These are phyloP conservation scores for Hydropotes inermis DNA, from an alignment of 2,113 vertebrate genomes.

Conservation along the genomic window DNA sequence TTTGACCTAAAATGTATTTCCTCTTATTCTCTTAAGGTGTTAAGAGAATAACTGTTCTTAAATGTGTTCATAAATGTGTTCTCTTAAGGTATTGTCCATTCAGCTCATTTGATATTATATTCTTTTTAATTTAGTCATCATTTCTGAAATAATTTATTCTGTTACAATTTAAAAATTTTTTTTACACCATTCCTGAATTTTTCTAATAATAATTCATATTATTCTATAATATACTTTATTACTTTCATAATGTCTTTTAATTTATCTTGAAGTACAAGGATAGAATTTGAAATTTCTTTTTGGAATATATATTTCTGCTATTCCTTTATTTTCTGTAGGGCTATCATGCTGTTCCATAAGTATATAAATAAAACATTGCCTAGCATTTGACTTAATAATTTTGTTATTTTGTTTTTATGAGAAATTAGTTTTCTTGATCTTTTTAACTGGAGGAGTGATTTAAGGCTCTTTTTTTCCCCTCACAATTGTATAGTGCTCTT, in stretches of 20 bases:
- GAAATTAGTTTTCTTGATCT: neutral
- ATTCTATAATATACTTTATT: neutral
- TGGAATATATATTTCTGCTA: neutral
- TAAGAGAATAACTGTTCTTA: neutral
- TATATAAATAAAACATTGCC: neutral
- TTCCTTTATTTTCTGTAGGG: neutral
- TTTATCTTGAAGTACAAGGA: neutral
- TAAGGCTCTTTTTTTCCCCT: neutral
- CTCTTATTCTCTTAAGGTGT: neutral
- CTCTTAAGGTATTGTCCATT: neutral
- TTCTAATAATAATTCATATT: neutral
- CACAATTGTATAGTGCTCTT: neutral
- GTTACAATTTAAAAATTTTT: neutral
- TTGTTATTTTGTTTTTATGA: neutral
- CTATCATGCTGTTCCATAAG: neutral
- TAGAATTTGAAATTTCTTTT: neutral
- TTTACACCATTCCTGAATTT: neutral
- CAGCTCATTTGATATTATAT: neutral
- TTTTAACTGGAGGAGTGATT: neutral
- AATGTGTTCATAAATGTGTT: neutral
- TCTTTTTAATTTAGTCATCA: neutral
- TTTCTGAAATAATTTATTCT: constrained; percentile 13
- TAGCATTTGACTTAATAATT: neutral
- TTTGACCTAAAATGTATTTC: neutral
- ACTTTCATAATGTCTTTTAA: neutral